Conservation (phyloP, 2,888 invertebrate species). For the Brenthis daphne region DNA sequence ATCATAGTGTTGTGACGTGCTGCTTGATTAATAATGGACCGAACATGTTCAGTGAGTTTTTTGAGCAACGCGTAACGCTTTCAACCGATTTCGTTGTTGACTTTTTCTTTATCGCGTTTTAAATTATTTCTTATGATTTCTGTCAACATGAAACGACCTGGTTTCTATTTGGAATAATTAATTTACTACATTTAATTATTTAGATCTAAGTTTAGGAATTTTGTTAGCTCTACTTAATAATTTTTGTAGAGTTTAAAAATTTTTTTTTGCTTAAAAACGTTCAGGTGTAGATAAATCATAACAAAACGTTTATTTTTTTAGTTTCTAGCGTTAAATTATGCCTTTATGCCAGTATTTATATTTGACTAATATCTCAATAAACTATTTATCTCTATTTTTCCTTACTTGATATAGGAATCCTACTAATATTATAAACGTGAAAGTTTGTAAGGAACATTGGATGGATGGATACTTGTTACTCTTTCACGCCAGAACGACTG, state of each 20-base stretch:
- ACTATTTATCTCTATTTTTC: too few species aligned
- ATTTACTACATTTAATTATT: conserved; percentile 1
- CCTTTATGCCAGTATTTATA: too few species aligned
- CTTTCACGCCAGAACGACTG: too few species aligned
- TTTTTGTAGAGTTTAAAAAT: not conserved
- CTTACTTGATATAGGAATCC: too few species aligned
- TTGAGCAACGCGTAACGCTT: conserved; percentile 70
- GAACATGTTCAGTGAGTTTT: conserved; percentile 65
- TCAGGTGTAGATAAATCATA: too few species aligned
- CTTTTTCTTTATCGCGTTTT: conserved; percentile 37
- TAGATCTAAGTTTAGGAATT: not conserved
- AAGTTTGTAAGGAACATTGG: too few species aligned
- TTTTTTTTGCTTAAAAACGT: too few species aligned
- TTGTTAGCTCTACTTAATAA: not conserved
- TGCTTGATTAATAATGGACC: conserved; percentile 79
- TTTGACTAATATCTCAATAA: too few species aligned
- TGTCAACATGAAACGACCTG: conserved; percentile 32
- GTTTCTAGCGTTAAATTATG: too few species aligned
- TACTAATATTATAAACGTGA: too few species aligned
- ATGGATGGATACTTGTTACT: too few species aligned
- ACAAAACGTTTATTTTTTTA: too few species aligned
- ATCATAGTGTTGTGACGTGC: conserved; percentile 80
- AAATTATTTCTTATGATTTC: conserved; percentile 35
- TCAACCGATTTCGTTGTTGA: conserved; percentile 45
- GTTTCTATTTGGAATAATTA: conserved; percentile 20